Conservation (phyloP, 2,888 invertebrate species). For the Taphrorychus bicolor region DNA sequence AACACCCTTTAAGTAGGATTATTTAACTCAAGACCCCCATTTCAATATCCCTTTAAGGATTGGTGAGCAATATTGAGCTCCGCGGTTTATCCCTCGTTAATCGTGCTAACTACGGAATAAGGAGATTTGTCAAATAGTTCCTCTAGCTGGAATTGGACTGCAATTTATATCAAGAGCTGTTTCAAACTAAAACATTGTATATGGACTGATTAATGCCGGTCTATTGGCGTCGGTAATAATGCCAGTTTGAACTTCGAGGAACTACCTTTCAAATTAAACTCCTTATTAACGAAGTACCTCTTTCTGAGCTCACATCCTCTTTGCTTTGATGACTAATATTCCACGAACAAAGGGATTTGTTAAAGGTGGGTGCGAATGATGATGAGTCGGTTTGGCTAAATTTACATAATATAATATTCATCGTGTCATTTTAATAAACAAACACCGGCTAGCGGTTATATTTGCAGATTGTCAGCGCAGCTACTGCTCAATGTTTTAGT, state of each 20-base stretch:
- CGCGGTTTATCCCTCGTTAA: neutral
- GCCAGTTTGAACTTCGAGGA: neutral
- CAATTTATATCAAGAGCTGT: neutral
- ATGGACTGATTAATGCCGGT: neutral
- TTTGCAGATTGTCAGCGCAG: slow-evolving; percentile 13
- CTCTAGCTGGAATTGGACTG: neutral
- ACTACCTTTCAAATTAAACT: too few species aligned
- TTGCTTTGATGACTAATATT: slow-evolving; percentile 16
- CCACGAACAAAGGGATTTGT: slow-evolving; percentile 25
- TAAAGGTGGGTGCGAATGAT: slow-evolving; percentile 17
- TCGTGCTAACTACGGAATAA: neutral
- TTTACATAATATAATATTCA: slow-evolving; percentile 30
- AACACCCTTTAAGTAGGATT: too few species aligned
- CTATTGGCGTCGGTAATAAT: neutral
- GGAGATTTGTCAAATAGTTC: slow-evolving; percentile 4
- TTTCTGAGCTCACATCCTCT: too few species aligned
- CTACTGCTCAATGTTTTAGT: slow-evolving; percentile 10
- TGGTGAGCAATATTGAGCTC: neutral
- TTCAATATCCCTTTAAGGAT: neutral
- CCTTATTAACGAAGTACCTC: too few species aligned
- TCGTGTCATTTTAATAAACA: slow-evolving; percentile 20
- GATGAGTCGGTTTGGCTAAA: slow-evolving; percentile 9
- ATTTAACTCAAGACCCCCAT: too few species aligned
- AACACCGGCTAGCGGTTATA: slow-evolving; percentile 13
- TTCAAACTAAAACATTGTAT: neutral